Evolutionary conservation across 2,113 vertebrate genomes (phyloP), one percentile per base, ranked within the genome.

Genomic region (Perca schrenkii): DNA sequence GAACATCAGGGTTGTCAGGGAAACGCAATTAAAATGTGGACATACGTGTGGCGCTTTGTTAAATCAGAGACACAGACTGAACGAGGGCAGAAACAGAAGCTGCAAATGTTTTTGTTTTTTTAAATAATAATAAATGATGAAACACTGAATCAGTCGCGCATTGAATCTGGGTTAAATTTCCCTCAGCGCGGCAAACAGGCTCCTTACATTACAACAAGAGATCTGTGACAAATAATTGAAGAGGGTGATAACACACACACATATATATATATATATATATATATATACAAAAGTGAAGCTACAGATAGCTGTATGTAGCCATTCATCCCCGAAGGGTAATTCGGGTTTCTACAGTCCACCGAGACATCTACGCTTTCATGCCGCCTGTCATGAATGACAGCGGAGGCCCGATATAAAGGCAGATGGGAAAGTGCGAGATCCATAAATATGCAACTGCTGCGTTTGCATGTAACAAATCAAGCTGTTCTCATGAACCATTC

Each of bases 1-100:
- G 82, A 84, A 74, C 61, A 72, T 60, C 79, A 57, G 56, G 57
- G 87, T 87, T 87, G 87, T 89, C 89, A 86, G 22, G 86, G 88
- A 87, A 83, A 92, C 74, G n/a, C 71, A 76, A 85, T 86, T 86
- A 80, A 86, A 84, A 70, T 25, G 62, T 62, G 74, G 74, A 49
- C 70, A 78, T 75, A 80, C 70, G 50, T 82, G 85, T 74, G 74
- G 66, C 4, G 36, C 64, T 84, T 79, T 82, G 78, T 84, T 74
- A 50, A 78, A 72, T 43, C 52, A 62, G 11, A 65, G 50, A 50
- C 58, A 57, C 36, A 40, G 36, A 40, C 36, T 40, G 36, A 40
- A 40, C 6, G 6, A 34, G 34, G 34, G 34, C 5, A 7, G 71
- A 49, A 49, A 77, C 53, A 73, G n/a, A 65, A 57, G 50, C 54